Evolutionary conservation across 2,797 vertebrate species (phyloP).

Genomic region (Peromyscus melanophrys): DNA sequence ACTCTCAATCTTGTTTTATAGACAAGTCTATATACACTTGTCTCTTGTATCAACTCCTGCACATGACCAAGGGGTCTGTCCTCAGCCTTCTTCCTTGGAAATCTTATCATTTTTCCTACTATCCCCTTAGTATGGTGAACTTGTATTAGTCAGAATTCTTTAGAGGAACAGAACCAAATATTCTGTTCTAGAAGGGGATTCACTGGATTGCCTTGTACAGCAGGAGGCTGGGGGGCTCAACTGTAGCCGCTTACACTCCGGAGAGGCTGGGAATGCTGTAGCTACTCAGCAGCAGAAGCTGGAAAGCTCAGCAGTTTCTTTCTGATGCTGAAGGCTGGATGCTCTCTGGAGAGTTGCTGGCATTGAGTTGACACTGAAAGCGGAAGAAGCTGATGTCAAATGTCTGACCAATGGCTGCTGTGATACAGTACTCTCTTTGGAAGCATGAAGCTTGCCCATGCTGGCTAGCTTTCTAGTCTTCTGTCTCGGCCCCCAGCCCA

Average conservation of each 20-base stretch:
- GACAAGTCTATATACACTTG: rapidly evolving
- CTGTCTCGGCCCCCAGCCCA: background rate
- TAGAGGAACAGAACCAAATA: background rate
- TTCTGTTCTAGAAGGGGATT: background rate
- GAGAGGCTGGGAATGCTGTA: background rate
- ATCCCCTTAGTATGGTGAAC: background rate
- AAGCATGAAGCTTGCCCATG: background rate
- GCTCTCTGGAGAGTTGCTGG: background rate
- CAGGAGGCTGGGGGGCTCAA: background rate
- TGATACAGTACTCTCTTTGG: background rate
- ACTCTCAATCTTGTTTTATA: background rate
- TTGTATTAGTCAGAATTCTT: background rate
- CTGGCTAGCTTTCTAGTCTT: background rate
- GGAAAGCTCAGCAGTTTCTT: background rate
- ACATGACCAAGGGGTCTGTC: background rate
- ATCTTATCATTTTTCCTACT: background rate
- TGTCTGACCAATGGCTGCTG: background rate
- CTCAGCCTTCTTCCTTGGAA: background rate
- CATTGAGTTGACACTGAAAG: background rate
- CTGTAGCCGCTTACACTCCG: background rate
- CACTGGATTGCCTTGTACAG: background rate
- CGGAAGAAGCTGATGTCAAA: background rate
- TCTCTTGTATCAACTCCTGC: background rate
- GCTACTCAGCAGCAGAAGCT: background rate
- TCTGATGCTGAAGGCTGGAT: background rate